phyloP scores from a whole-genome alignment of 2,797 vertebrate genomes.

The Phyllotis vaccarum region DNA sequence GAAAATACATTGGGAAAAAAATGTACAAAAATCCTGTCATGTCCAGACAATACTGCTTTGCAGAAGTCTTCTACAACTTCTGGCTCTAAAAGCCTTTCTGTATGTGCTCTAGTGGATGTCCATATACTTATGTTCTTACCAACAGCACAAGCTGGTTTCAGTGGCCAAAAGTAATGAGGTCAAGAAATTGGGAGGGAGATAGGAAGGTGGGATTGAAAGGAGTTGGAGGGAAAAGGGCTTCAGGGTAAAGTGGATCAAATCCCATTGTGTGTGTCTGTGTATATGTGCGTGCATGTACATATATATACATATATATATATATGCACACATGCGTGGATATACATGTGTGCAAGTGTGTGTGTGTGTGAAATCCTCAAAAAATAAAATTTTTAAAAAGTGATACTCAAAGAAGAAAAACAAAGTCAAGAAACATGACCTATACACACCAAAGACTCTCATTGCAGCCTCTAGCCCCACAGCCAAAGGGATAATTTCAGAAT shows the following conservation, averaged over 20 bases:
- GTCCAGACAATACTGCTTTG: background rate
- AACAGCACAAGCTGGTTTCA: background rate
- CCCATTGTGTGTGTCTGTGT: background rate
- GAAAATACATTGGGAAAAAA: background rate
- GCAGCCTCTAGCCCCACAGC: background rate
- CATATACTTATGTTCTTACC: no score
- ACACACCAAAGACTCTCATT: background rate
- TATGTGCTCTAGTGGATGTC: background rate
- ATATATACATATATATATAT: no score
- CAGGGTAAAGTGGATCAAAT: background rate
- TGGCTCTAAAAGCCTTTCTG: background rate
- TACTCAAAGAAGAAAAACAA: background rate
- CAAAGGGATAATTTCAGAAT: slow-evolving; percentile 42
- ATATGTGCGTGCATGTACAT: background rate
- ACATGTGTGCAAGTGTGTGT: background rate
- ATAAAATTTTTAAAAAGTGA: background rate
- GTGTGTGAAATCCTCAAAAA: background rate
- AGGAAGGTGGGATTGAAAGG: background rate
- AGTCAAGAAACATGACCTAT: background rate
- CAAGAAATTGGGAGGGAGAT: no score
- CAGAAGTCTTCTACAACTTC: background rate
- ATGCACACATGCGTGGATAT: background rate
- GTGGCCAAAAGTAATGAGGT: background rate
- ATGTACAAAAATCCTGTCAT: background rate
- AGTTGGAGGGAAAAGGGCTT: background rate